A percentile compares a stretch with the other conserved stretches of the same genome.
Evolutionary conservation across 1,140 invertebrate species (phyloP).

Genomic region (Psix sp.): DNA sequence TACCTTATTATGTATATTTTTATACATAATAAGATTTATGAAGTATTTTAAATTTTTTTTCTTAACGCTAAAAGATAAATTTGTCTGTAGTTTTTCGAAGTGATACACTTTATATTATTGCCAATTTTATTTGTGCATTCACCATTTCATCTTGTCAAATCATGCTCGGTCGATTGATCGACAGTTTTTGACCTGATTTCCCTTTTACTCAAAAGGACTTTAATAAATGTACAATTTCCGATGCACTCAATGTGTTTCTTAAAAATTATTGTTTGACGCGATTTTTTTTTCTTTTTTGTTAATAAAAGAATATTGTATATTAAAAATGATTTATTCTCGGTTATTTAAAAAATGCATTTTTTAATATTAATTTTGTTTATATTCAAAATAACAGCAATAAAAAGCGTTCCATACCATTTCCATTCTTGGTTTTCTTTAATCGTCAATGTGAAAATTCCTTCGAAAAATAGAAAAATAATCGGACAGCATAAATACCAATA

Average conservation of each 20-base stretch:
- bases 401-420: slow-evolving; percentile 83
- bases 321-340: too few species aligned
- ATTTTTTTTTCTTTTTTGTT: too few species aligned
- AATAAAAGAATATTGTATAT: too few species aligned
- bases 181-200: slow-evolving; percentile 62
- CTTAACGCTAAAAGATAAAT: slow-evolving; percentile 3
- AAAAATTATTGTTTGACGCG: too few species aligned
- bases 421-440: slow-evolving; percentile 91
- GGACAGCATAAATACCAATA: slow-evolving; percentile 88
- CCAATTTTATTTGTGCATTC: slow-evolving; percentile 8
- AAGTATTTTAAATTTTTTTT: background rate
- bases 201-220: background rate
- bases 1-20: slow-evolving; percentile 1
- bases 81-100: too few species aligned
- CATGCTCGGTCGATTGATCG: slow-evolving; percentile 56
- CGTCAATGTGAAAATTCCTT: slow-evolving; percentile 89
- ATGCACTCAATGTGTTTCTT: too few species aligned
- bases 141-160: slow-evolving; percentile 49
- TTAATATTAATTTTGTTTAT: background rate
- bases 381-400: background rate
- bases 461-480: slow-evolving; percentile 84
- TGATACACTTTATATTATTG: slow-evolving; percentile 40
- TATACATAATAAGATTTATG: background rate
- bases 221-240: too few species aligned
- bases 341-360: slow-evolving; percentile 6